Base-by-base conservation (phyloP, 2,888 invertebrate genomes). In the Hirtodrosophila alboralis region DNA sequence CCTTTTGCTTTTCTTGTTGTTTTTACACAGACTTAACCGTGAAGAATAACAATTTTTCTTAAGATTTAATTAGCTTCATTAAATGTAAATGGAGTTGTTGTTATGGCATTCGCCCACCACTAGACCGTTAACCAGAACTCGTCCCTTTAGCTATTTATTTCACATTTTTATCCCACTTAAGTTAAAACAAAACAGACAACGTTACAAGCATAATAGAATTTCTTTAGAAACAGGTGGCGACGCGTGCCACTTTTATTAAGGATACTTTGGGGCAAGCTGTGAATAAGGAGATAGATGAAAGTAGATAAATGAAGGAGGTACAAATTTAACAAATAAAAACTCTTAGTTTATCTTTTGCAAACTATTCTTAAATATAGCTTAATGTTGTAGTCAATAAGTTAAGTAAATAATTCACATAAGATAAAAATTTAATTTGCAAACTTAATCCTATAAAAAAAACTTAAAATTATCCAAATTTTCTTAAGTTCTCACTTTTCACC, bases 1-100 rank as follows among this genome's bases (percentile, higher is more conserved):
- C 3, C 6, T 18, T 6, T 21, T 36, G n/a, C 18, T 12, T n/a
- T 31, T 10, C 1, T 16, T 37, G 13, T 27, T n/a, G 21, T 30
- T 27, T 34, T 31, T 10, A 8, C 23, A 56, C 43, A 28, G 31
- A 30, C 6, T 23, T 43, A 54, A 23, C 9, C 5, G 18, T 21
- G 37, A 33, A 27, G 38, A 7, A 36, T n/a, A 56, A 51, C 56
- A 65, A n/a, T 67, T 67, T 71, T 65, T 69, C 51, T 28, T 34
- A 65, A 61, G 59, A 75, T 86, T 87, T 86, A 87, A 87, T 86
- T 86, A 75, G 73, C 51, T 65, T 75, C 75, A 77, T 87, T 87
- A 79, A 79, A 63, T 23, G 67, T 62, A 75, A 87, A 85, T 78
- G 71, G 51, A 71, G 74, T 69, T 70, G 79, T 74, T 72, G 60